These are phyloP conservation scores for Podarcis cretensis DNA, from an alignment of 2,113 vertebrate species.

Conservation along the genomic window DNA sequence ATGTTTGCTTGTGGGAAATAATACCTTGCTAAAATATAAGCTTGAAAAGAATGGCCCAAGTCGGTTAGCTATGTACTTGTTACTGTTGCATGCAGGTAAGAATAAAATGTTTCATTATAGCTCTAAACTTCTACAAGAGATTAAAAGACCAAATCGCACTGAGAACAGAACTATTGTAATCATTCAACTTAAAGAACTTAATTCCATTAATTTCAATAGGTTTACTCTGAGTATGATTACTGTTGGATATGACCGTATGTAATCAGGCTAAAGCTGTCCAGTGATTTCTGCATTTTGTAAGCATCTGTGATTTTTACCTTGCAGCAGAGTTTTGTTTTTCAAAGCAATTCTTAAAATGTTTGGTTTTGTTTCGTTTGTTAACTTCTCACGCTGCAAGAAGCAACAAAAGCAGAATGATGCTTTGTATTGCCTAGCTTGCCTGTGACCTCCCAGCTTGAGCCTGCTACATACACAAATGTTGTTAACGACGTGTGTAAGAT, in stretches of 20 bases:
- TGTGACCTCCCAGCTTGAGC: not conserved
- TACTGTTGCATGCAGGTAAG: not conserved
- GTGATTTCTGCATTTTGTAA: slow-evolving; percentile 24
- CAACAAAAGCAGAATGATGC: slow-evolving; percentile 17
- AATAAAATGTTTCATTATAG: slow-evolving; percentile 29
- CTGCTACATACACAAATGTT: not conserved
- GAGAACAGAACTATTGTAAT: too few species aligned
- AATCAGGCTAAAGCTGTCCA: slow-evolving; percentile 4
- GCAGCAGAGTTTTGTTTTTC: slow-evolving; percentile 30
- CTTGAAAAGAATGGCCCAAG: slow-evolving; percentile 23
- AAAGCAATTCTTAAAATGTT: slow-evolving; percentile 20
- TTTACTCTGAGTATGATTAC: too few species aligned
- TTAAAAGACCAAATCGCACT: not conserved
- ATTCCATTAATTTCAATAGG: too few species aligned
- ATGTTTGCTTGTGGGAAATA: slow-evolving; percentile 43
- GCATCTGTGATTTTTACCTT: not conserved
- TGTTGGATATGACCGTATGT: not conserved
- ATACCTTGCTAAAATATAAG: not conserved
- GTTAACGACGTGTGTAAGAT: not conserved
- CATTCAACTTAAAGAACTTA: too few species aligned
- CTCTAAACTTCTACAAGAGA: slow-evolving; percentile 28
- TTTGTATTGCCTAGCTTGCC: not conserved
- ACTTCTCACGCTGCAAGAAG: not conserved
- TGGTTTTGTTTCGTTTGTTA: not conserved
- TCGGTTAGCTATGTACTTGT: slow-evolving; percentile 13